phyloP scores from a whole-genome alignment of 2,888 invertebrate species.

The Caenorhabditis sp. region DNA sequence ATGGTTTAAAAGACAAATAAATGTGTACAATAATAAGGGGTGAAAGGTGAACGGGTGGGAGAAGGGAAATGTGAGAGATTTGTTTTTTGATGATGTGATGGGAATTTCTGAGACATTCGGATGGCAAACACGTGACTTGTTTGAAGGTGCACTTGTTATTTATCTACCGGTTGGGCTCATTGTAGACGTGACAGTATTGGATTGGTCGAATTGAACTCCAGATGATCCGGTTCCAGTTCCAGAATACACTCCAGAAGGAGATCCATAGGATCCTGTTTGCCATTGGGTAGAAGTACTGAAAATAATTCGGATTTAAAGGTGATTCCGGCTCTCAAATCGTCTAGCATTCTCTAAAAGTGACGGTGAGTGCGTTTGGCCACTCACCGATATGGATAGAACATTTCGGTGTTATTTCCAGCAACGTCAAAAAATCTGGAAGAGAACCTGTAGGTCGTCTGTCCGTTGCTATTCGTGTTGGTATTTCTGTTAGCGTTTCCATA shows the following conservation, averaged over 20 bases:
- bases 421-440: conserved; percentile 67
- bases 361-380: conserved; percentile 48
- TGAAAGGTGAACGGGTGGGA: conserved; percentile 20
- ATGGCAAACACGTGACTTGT: conserved; percentile 23
- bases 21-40: conserved; percentile 28
- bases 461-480: conserved; percentile 25
- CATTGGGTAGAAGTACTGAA: conserved; percentile 58
- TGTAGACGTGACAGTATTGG: conserved; percentile 20
- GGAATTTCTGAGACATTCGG: neutral
- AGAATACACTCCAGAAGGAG: conserved; percentile 23
- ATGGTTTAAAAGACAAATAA: conserved; percentile 52
- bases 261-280: conserved; percentile 33
- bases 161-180: conserved; percentile 59
- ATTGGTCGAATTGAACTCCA: conserved; percentile 53
- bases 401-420: conserved; percentile 64
- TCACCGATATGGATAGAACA: conserved; percentile 75
- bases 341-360: neutral
- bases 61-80: neutral
- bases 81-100: conserved; percentile 28
- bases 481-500: conserved; percentile 54
- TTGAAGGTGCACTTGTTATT: conserved; percentile 1
- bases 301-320: neutral
- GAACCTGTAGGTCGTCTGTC: conserved; percentile 47
- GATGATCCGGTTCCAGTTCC: too few species aligned
- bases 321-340: neutral